Base-by-base conservation (phyloP, 1,140 invertebrate genomes). In the Drosophila aff. region DNA sequence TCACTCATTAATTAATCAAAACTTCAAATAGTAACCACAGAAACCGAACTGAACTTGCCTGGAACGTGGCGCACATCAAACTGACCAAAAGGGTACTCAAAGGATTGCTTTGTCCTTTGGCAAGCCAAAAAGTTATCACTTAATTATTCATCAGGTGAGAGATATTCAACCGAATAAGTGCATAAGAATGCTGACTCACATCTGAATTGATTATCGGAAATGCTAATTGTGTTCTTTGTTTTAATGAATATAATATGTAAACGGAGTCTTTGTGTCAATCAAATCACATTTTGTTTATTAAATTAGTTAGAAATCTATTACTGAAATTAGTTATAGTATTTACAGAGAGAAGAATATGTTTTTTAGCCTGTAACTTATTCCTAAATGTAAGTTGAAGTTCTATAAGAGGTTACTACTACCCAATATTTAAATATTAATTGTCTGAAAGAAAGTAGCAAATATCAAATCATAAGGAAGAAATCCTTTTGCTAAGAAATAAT, bases 81-180 rank as follows among this genome's bases (percentile, higher is more conserved):
- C 77, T 78, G 44, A 67, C 77, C 76, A 80, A 76, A 53, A 55
- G 58, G 53, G 28, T 55, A 58, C 76, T 86, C 67, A 67, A 71
- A 83, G 80, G 80, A 77, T 59, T 58, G 31, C 43, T 66, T 46
- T 67, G 53, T 58, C 46, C 68, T 38, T 60, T 21, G 36, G n/a
- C 36, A 23, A 52, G 40, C 68, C 55, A 68, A 76, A 71, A 84
- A 90, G 73, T 90, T 84, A 68, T 64, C 58, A 64, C 53, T 90
- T 81, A 90, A 90, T 89, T 85, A 90, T 89, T 90, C 62, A 85
- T 40, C 67, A 84, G 58, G 63, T 69, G 69, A 81, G 66, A 76
- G 76, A 76, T 73, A 80, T 68, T 71, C 31, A 23, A 38, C 36
- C 43, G 13, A 21, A 23, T 53, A 26, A 68, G 40, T 36, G 46